Base-by-base conservation (phyloP, 2,797 vertebrate genomes). In the Malurus splendens region DNA sequence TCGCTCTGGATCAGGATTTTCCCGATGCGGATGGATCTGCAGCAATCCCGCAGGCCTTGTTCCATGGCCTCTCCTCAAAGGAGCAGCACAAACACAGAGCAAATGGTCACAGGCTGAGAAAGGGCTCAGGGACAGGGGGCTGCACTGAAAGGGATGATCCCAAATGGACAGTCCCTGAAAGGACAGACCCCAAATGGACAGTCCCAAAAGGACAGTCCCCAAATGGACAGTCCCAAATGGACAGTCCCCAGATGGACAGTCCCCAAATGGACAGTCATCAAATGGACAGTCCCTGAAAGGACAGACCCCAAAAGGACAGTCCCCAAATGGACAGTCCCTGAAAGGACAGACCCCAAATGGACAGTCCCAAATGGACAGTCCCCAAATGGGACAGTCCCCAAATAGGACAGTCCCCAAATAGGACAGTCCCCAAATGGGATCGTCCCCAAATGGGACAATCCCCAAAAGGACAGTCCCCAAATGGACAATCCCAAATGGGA, bases 1-100 rank as follows among this genome's bases (percentile, higher is more conserved):
- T 99, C 99, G 7, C 99, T 99, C 97, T 99, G 99, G 93, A 99
- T 99, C 91, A 99, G 98, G 96, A 99, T 99, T 92, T 99, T 99
- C 38, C 99, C 98, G 7, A 99, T 99, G 83, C 98, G 98, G 92
- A 99, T 99, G 11, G 97, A 98, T 41, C 99, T 96, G 80, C 99
- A 99, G 97, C 99, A 99, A 82, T 99, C 99, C 28, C 99, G 96
- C 72, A 99, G 96, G 27, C 99, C 98, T 94, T 99, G 99, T 79
- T 99, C 99, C 99, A 99, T 99, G 27, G 99, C 99, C 95, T 99
- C 99, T 44, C 99, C 99, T 99, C 91, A 42, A 61, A 41, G 50
- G 56, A 47, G 67, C 76, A 90, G 76, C 42, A 27, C 42, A 62
- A 19, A 17, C 32, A 38, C 36, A 66, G 55, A 25, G 44, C 55